These are phyloP conservation scores for Temnopleurus reevesii DNA, from an alignment of 53 echinoderm and acorn worm species.

Conservation along the genomic window DNA sequence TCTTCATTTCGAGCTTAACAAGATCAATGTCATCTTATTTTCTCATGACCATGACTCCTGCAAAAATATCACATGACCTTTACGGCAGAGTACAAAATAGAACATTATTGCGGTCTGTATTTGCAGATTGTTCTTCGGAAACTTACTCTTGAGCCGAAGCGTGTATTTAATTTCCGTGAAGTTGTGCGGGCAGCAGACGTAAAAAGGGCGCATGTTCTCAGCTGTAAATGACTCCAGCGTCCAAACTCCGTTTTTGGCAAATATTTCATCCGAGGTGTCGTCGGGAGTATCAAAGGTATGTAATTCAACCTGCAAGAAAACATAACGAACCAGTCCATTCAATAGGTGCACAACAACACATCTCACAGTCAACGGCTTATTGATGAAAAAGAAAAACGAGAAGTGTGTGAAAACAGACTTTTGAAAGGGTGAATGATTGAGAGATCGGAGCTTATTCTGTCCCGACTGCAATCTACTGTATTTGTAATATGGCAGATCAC, in stretches of 20 bases:
- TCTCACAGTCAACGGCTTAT: not conserved
- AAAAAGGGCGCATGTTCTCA: conserved; percentile 41
- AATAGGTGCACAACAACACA: not conserved
- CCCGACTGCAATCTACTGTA: not conserved
- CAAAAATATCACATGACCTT: not conserved
- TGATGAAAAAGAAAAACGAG: not conserved
- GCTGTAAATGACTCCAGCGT: conserved; percentile 44
- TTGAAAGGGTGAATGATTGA: not conserved
- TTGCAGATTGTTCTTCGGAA: not conserved
- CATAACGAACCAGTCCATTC: not conserved
- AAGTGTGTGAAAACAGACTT: not conserved
- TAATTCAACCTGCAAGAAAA: conserved; percentile 46
- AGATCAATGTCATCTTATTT: not conserved
- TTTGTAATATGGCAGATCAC: not conserved
- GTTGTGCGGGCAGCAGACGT: conserved; percentile 57
- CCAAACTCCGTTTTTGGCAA: conserved; percentile 57
- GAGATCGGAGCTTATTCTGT: not conserved
- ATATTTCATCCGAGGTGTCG: conserved; percentile 52
- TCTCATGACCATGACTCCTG: not conserved
- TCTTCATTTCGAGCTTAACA: too few relatives aligned
- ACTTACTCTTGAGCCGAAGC: conserved; percentile 43
- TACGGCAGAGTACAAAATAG: not conserved
- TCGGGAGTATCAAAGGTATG: conserved; percentile 42
- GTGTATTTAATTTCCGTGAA: conserved; percentile 57
- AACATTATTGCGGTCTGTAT: not conserved